Evolutionary conservation across 1,140 invertebrate genomes (phyloP).

Genomic region (Pristionchus pacificus): DNA sequence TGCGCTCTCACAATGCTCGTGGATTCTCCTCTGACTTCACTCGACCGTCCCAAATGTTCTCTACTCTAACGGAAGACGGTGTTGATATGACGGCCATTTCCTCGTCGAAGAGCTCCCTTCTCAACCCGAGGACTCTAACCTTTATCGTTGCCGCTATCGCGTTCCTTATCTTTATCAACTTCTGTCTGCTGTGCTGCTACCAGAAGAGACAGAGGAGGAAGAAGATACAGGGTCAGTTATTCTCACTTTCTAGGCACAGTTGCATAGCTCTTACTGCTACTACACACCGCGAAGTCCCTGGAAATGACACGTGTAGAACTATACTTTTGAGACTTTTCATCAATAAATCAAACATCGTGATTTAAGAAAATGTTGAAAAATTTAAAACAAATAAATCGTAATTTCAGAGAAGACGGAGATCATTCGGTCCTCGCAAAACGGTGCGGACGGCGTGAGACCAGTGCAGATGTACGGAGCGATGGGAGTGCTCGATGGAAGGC

Average conservation of each 20-base stretch:
- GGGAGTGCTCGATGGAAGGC: constrained; percentile 31
- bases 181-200: constrained; percentile 28
- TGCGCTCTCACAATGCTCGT: constrained; percentile 49
- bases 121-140: constrained; percentile 1
- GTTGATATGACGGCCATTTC: constrained; percentile 23
- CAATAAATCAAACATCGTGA: too few relatives aligned
- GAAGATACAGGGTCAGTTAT: constrained; percentile 37
- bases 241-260: too few relatives aligned
- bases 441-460: constrained; percentile 34
- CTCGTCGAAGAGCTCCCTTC: not conserved
- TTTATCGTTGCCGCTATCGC: constrained; percentile 29
- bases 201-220: constrained; percentile 30
- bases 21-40: constrained; percentile 45
- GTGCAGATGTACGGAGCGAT: constrained; percentile 55
- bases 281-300: too few relatives aligned
- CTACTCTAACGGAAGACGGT: constrained; percentile 44
- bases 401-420: constrained; percentile 47
- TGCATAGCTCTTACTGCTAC: too few relatives aligned
- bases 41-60: constrained; percentile 30
- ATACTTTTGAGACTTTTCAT: too few relatives aligned
- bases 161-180: constrained; percentile 31
- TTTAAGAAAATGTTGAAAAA: not conserved
- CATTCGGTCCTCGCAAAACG: constrained; percentile 30
- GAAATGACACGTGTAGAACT: too few relatives aligned
- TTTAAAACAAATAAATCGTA: constrained; percentile 1